These are phyloP conservation scores for Atherix ibis DNA, from an alignment of 2,888 invertebrate genomes.

Conservation along the genomic window DNA sequence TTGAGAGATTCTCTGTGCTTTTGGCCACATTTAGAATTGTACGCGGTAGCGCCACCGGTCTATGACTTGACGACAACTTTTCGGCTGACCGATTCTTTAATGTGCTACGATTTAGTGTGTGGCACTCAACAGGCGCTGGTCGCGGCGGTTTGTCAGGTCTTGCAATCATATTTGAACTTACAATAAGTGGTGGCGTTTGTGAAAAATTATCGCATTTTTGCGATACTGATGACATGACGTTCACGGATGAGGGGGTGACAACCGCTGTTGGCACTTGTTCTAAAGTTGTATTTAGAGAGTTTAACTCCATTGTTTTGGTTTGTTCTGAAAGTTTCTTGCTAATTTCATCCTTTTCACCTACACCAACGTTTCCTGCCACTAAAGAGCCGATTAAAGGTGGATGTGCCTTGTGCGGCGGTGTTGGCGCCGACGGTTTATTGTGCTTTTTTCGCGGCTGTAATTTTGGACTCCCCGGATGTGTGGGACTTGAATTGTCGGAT, in stretches of 20 bases:
- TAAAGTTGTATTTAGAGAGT: no score
- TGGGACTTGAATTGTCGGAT: constrained; percentile 51
- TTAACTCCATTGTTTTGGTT: constrained; percentile 14
- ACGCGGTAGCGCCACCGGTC: constrained; percentile 37
- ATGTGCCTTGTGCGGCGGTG: constrained; percentile 35
- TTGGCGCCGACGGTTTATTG: constrained; percentile 58
- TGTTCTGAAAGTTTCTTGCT: constrained; percentile 6
- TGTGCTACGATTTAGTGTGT: constrained; percentile 15
- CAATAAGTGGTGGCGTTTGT: constrained; percentile 11
- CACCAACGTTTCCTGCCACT: neutral
- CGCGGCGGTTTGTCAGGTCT: constrained; percentile 50
- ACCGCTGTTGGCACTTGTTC: no score
- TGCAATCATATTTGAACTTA: constrained; percentile 16
- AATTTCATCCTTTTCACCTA: no score
- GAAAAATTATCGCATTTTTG: constrained; percentile 15
- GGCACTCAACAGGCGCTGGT: constrained; percentile 28
- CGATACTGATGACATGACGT: constrained; percentile 21
- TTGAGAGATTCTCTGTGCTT: constrained; percentile 15
- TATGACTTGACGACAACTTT: constrained; percentile 13
- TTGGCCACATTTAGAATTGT: constrained; percentile 22
- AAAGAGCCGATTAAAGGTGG: neutral
- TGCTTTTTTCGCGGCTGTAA: constrained; percentile 54
- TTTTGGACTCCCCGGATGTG: constrained; percentile 56
- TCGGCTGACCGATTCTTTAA: constrained; percentile 13
- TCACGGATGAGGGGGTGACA: constrained; percentile 8